Conservation (phyloP, 2,888 invertebrate species). For the Lasioglossum malachurum region DNA sequence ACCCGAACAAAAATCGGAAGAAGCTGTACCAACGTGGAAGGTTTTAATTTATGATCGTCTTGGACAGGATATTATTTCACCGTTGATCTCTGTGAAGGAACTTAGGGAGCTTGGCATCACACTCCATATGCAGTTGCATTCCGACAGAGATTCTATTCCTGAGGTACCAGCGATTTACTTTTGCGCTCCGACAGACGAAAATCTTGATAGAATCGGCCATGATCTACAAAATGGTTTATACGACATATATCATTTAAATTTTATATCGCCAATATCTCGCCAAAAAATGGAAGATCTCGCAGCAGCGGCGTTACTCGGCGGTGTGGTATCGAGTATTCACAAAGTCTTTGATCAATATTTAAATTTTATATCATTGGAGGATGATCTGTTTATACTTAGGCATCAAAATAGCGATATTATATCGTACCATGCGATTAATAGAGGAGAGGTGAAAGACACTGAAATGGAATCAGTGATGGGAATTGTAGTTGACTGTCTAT, state of each 20-base stretch:
- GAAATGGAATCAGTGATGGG: slow-evolving; percentile 98
- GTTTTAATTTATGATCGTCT: slow-evolving; percentile 97
- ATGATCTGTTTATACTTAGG: slow-evolving; percentile 97
- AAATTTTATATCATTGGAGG: slow-evolving; percentile 99
- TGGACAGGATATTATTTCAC: slow-evolving; percentile 99
- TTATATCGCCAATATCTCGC: slow-evolving; percentile 97
- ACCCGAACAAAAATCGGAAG: slow-evolving; percentile 90
- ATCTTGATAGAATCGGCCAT: slow-evolving; percentile 96
- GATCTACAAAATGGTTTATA: slow-evolving; percentile 95
- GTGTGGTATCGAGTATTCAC: slow-evolving; percentile 95
- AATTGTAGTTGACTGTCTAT: slow-evolving; percentile 97
- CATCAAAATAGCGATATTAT: slow-evolving; percentile 96
- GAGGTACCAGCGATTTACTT: slow-evolving; percentile 99
- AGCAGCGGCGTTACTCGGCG: slow-evolving; percentile 94
- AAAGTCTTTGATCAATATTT: slow-evolving; percentile 99
- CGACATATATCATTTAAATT: slow-evolving; percentile 98
- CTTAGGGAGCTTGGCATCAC: slow-evolving; percentile 98
- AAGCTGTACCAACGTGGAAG: slow-evolving; percentile 97
- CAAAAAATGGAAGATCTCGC: slow-evolving; percentile 98
- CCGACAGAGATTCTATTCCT: slow-evolving; percentile 96
- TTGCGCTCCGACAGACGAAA: slow-evolving; percentile 98
- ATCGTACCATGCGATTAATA: slow-evolving; percentile 98
- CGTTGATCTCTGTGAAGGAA: slow-evolving; percentile 97
- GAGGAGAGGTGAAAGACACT: slow-evolving; percentile 96
- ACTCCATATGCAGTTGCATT: slow-evolving; percentile 97